Conservation (phyloP, 1,140 invertebrate genomes). For the Polypedilum vanderplanki region DNA sequence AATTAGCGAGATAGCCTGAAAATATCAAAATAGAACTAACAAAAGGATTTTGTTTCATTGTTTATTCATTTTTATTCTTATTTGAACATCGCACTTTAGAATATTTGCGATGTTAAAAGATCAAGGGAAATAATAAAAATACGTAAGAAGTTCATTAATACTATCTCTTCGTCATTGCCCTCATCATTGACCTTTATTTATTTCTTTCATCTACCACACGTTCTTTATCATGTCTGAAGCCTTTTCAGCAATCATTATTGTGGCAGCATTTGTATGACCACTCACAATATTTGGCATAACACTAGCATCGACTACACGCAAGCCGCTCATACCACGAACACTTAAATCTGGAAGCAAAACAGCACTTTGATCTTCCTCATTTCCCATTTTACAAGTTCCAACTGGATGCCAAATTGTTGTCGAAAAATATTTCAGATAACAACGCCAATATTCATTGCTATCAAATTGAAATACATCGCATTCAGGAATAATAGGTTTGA, state of each 20-base stretch:
- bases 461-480: conserved; percentile 45
- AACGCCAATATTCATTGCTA: conserved; percentile 56
- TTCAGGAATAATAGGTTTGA: conserved; percentile 43
- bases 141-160: no score
- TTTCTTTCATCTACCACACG: conserved; percentile 43
- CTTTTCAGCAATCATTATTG: conserved; percentile 73
- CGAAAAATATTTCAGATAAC: conserved; percentile 54
- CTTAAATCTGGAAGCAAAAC: conserved; percentile 60
- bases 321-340: conserved; percentile 57
- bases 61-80: no score
- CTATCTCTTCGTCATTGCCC: no score
- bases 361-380: conserved; percentile 50
- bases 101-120: no score
- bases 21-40: no score
- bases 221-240: conserved; percentile 63
- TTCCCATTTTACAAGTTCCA: conserved; percentile 73
- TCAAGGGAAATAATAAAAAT: no score
- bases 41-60: no score
- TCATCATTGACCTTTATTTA: no score
- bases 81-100: no score
- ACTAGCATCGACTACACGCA: conserved; percentile 71
- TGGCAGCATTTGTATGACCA: conserved; percentile 69
- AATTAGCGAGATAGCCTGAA: no score
- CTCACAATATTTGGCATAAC: conserved; percentile 68
- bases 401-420: conserved; percentile 62